Evolutionary conservation across 2,113 vertebrate genomes (phyloP), one percentile per base, ranked within the genome.

Genomic region (Podiceps cristatus): DNA sequence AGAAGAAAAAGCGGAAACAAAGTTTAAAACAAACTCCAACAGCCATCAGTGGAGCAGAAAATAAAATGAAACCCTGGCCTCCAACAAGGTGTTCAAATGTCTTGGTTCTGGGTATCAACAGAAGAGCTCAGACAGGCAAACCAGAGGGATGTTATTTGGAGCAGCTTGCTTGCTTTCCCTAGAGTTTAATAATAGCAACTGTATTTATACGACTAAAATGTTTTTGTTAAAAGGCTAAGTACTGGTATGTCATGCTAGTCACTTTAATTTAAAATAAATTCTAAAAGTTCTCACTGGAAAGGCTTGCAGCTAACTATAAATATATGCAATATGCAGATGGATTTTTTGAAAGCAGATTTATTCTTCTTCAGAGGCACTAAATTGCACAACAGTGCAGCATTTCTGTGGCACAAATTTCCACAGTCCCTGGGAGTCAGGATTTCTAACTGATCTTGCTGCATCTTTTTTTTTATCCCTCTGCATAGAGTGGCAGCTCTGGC

Each of bases 201-300:
- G 83, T 92, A 95, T 96, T 97, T 97, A 97, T 95, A 92, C 4
- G 5, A 96, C 95, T 79, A 75, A 96, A 96, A 93, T 94, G 88
- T 95, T 96, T 96, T 94, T 97, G 87, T 97, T 97, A 97, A 95
- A 96, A 96, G 96, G 88, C 93, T 96, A 97, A 96, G 93, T 90
- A 90, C 85, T 91, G 93, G 88, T 95, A 96, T 96, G 96, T 92
- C 96, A 97, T 14, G 77, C 96, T 95, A 93, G 95, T 97, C 96
- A 86, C 96, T 97, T 97, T 80, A 88, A 95, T 97, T 97, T 97
- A 88, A 96, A 96, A 96, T 95, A 90, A 94, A 95, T 95, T 95
- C 93, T 83, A 42, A n/a, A 96, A 94, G 95, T 96, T 96, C 94
- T 97, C 89, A 95, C 95, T 96, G 96, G 93, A 94, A 97, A 96